Conservation (phyloP, 1,140 invertebrate genomes). For the Drosophila takahashii region DNA sequence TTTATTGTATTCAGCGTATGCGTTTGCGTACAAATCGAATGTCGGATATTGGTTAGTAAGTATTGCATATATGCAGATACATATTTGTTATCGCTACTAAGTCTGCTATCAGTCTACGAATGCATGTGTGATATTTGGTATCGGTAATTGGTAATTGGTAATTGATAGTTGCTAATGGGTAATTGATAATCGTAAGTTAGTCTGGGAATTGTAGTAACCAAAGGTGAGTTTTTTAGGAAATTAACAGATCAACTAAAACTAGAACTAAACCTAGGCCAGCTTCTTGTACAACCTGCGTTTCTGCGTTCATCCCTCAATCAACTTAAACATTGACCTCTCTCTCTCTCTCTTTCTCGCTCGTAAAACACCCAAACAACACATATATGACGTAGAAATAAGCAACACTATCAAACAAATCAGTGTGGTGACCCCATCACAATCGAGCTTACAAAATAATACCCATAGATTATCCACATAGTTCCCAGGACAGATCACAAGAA, state of each 20-base stretch:
- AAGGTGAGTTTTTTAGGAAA: neutral
- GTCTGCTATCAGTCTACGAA: slow-evolving; percentile 78
- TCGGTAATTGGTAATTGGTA: slow-evolving; percentile 12
- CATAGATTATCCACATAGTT: slow-evolving; percentile 53
- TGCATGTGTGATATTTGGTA: slow-evolving; percentile 50
- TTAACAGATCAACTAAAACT: slow-evolving; percentile 29
- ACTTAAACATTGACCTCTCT: slow-evolving; percentile 1
- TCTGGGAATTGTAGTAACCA: slow-evolving; percentile 9
- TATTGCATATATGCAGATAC: slow-evolving; percentile 39
- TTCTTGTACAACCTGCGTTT: slow-evolving; percentile 60
- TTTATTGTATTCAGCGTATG: slow-evolving; percentile 60
- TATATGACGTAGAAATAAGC: slow-evolving; percentile 41
- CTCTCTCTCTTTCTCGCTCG: neutral
- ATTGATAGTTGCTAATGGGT: slow-evolving; percentile 5
- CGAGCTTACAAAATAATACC: slow-evolving; percentile 72
- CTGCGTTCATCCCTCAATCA: slow-evolving; percentile 25
- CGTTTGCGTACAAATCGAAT: slow-evolving; percentile 71
- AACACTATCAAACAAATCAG: slow-evolving; percentile 23
- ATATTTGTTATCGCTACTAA: slow-evolving; percentile 54
- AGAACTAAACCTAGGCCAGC: slow-evolving; percentile 59
- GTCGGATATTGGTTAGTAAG: slow-evolving; percentile 52
- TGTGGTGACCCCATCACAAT: slow-evolving; percentile 27
- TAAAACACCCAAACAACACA: slow-evolving; percentile 24
- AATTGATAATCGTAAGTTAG: slow-evolving; percentile 3
- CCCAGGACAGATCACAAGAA: slow-evolving; percentile 32